Conservation (phyloP, 2,888 invertebrate species). For the Carpatolechia fugitivella region DNA sequence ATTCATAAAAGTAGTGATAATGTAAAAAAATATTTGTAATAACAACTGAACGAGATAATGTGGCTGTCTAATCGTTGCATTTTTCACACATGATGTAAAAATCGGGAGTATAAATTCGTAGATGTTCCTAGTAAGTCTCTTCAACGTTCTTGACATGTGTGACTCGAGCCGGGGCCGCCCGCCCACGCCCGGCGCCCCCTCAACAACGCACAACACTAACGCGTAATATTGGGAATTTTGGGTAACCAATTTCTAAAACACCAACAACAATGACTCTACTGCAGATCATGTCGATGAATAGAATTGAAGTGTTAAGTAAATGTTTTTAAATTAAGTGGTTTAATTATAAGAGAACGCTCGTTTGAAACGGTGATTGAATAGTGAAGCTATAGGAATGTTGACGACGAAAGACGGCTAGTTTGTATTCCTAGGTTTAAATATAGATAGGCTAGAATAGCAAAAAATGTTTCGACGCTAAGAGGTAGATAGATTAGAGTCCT, state of each 20-base stretch:
- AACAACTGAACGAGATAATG: slow-evolving; percentile 59
- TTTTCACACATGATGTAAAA: slow-evolving; percentile 64
- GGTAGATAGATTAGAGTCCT: slow-evolving; percentile 71
- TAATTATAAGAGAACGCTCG: slow-evolving; percentile 64
- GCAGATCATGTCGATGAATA: slow-evolving; percentile 67
- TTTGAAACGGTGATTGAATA: slow-evolving; percentile 58
- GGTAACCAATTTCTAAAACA: slow-evolving; percentile 62
- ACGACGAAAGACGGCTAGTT: slow-evolving; percentile 64
- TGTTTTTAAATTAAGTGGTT: slow-evolving; percentile 72
- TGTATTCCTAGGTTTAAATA: slow-evolving; percentile 67
- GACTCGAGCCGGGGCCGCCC: slow-evolving; percentile 28
- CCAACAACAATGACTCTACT: slow-evolving; percentile 65
- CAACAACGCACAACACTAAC: slow-evolving; percentile 47
- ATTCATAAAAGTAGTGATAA: slow-evolving; percentile 69
- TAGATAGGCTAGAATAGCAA: slow-evolving; percentile 76
- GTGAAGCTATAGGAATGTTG: slow-evolving; percentile 57
- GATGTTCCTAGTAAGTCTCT: slow-evolving; percentile 70
- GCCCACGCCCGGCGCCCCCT: background rate
- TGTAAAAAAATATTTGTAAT: slow-evolving; percentile 66
- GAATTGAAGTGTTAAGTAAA: slow-evolving; percentile 69
- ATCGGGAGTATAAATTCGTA: slow-evolving; percentile 49
- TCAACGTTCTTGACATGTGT: slow-evolving; percentile 61
- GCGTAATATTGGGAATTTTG: slow-evolving; percentile 40
- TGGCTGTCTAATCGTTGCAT: slow-evolving; percentile 75
- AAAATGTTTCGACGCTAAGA: slow-evolving; percentile 76